phyloP scores from a whole-genome alignment of 2,888 invertebrate species.

The Anorthoa munda region DNA sequence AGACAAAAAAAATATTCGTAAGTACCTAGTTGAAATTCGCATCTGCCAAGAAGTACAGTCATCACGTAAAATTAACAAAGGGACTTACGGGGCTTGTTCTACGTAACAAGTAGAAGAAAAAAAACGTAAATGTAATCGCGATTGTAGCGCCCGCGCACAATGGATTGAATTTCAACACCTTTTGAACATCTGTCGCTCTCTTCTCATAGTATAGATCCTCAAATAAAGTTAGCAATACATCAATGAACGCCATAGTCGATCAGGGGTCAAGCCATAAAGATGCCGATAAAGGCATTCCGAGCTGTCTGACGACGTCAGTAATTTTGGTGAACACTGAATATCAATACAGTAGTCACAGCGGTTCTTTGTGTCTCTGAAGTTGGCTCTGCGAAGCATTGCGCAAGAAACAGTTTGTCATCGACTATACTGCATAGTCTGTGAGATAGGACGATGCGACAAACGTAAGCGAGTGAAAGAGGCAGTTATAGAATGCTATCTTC shows the following conservation, averaged over 20 bases:
- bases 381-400: too few relatives aligned
- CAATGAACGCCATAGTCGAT: slow-evolving; percentile 2
- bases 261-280: not conserved
- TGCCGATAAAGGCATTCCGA: slow-evolving; percentile 8
- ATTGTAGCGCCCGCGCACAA: slow-evolving; percentile 48
- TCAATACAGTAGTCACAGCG: too few relatives aligned
- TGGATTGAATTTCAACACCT: slow-evolving; percentile 41
- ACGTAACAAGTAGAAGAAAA: slow-evolving; percentile 38
- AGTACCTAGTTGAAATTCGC: not conserved
- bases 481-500: too few relatives aligned
- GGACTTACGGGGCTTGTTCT: slow-evolving; percentile 15
- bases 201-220: slow-evolving; percentile 4
- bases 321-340: not conserved
- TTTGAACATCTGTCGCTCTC: slow-evolving; percentile 23
- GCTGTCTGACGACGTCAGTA: not conserved
- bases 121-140: slow-evolving; percentile 32
- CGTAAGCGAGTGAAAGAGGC: too few relatives aligned
- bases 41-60: slow-evolving; percentile 18
- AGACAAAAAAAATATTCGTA: not conserved
- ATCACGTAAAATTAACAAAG: slow-evolving; percentile 36
- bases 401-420: too few relatives aligned
- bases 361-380: too few relatives aligned
- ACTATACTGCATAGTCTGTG: too few relatives aligned
- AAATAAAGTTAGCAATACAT: slow-evolving; percentile 10
- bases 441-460: too few relatives aligned